phyloP scores from a whole-genome alignment of 1,140 invertebrate genomes.

The Drosophila nikananu region DNA sequence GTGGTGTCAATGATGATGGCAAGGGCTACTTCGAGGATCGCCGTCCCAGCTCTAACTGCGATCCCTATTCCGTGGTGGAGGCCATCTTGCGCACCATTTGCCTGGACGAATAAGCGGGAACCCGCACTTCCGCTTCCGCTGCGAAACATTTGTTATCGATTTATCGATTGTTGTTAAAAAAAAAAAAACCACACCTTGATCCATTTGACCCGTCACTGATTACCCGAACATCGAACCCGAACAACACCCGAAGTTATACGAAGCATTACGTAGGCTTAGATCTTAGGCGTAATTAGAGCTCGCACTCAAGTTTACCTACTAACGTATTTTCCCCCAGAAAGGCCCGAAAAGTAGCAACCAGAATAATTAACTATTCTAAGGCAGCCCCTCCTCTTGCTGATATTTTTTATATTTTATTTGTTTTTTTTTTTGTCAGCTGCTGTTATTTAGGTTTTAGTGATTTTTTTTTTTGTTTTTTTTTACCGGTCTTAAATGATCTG shows the following conservation, averaged over 20 bases:
- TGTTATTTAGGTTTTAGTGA: conserved; percentile 54
- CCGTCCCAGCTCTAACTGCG: conserved; percentile 94
- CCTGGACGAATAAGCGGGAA: conserved; percentile 87
- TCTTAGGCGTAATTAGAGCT: conserved; percentile 38
- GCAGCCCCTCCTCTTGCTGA: conserved; percentile 27
- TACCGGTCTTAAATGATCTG: conserved; percentile 6
- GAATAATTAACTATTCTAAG: conserved; percentile 30
- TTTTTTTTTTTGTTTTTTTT: conserved; percentile 21
- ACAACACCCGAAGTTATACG: conserved; percentile 31
- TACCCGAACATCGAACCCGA: conserved; percentile 34
- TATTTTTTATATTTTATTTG: conserved; percentile 34
- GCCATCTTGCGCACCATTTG: conserved; percentile 89
- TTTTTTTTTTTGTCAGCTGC: conserved; percentile 46
- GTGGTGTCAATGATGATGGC: conserved; percentile 91
- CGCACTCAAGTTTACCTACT: conserved; percentile 41
- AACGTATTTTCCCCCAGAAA: conserved; percentile 44
- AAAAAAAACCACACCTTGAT: conserved; percentile 27
- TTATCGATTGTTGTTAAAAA: conserved; percentile 43
- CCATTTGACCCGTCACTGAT: conserved; percentile 32
- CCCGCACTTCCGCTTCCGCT: not conserved
- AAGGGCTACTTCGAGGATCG: conserved; percentile 96
- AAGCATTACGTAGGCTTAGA: conserved; percentile 42
- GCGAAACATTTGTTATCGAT: conserved; percentile 38
- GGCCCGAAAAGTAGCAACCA: conserved; percentile 16
- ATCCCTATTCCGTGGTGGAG: conserved; percentile 91